phyloP scores from a whole-genome alignment of 2,113 vertebrate species.

The Salvelinus namaycush region DNA sequence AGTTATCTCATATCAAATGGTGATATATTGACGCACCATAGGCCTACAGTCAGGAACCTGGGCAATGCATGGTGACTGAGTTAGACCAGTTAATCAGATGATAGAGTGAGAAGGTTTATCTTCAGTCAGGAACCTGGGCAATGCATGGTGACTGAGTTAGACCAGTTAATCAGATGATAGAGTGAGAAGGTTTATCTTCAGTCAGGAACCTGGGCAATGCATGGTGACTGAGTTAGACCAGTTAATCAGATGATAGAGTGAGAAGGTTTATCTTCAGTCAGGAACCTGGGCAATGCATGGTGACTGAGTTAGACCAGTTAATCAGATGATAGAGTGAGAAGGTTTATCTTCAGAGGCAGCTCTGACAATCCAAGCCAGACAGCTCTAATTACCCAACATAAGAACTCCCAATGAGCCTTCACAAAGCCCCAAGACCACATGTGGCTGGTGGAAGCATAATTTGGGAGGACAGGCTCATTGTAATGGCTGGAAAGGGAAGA shows the following conservation, averaged over 20 bases:
- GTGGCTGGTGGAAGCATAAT: no score
- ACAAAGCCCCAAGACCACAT: constrained; percentile 1
- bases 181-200: constrained; percentile 4
- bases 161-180: neutral
- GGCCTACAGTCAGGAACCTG: no score
- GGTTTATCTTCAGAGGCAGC: constrained; percentile 22
- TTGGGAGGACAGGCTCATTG: no score
- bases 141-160: neutral
- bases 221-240: neutral
- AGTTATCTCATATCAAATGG: no score
- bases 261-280: neutral
- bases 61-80: neutral
- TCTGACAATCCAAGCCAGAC: constrained; percentile 29
- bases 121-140: no score
- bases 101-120: neutral
- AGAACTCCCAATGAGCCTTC: constrained; percentile 11
- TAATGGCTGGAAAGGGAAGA: no score
- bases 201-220: neutral
- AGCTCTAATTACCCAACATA: constrained; percentile 16
- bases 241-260: neutral
- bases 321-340: neutral
- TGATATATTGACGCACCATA: no score
- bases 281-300: no score
- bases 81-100: neutral
- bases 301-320: neutral